phyloP scores from a whole-genome alignment of 2,113 vertebrate genomes.

The Holacanthus passer region DNA sequence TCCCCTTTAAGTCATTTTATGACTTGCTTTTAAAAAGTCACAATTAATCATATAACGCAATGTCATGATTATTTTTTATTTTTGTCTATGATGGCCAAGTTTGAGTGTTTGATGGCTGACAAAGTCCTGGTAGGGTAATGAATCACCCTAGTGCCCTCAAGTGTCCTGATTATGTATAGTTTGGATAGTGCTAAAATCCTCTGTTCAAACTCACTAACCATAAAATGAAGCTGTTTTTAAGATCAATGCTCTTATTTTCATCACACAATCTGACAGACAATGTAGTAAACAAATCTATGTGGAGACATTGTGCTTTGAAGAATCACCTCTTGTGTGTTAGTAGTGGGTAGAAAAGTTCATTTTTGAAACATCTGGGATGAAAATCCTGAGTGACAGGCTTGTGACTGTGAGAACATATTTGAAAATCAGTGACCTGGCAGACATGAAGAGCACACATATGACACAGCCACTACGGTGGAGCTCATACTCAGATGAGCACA shows the following conservation, averaged over 20 bases:
- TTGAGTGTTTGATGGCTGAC: no score
- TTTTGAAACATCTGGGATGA: conserved; percentile 4
- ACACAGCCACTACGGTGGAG: neutral
- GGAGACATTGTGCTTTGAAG: neutral
- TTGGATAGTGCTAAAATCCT: neutral
- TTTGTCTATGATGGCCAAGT: no score
- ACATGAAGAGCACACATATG: neutral
- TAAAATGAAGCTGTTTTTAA: neutral
- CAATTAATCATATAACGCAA: no score
- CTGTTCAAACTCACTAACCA: neutral
- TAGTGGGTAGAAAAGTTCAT: neutral
- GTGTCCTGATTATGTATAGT: neutral
- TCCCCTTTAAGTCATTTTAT: no score
- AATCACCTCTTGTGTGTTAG: neutral
- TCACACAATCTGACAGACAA: neutral
- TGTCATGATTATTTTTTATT: no score
- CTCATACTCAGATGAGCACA: conserved; percentile 27
- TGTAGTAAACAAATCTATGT: neutral
- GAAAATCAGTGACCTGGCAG: conserved; percentile 20
- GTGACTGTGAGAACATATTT: conserved; percentile 11
- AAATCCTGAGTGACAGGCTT: neutral
- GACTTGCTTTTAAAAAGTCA: no score
- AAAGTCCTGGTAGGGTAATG: no score
- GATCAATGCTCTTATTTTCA: neutral
- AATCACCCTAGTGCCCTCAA: no score